A percentile compares a stretch with the other conserved stretches of the same genome.
These are phyloP conservation scores for Neelides sp. DNA, from an alignment of 1,140 invertebrate species.

Conservation along the genomic window DNA sequence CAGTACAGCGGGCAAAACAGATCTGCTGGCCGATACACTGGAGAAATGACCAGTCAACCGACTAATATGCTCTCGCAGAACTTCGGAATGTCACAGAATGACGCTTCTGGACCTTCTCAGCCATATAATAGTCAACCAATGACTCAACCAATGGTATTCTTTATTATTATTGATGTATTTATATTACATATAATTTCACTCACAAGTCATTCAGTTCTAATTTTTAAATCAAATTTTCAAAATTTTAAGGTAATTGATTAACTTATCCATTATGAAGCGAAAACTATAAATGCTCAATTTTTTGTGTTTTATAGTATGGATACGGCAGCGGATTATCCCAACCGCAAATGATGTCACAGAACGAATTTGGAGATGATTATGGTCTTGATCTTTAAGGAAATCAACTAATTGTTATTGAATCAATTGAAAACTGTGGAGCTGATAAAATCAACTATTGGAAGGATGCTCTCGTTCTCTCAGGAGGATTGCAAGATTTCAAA, in stretches of 20 bases:
- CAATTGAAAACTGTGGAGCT: too few relatives aligned
- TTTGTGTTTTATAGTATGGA: neutral
- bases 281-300: neutral
- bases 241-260: neutral
- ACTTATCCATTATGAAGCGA: neutral
- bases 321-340: conserved; percentile 15
- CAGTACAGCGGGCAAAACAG: neutral
- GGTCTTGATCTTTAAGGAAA: too few relatives aligned
- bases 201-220: too few relatives aligned
- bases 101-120: neutral
- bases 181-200: too few relatives aligned
- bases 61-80: neutral
- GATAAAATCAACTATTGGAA: too few relatives aligned
- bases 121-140: neutral
- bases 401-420: too few relatives aligned
- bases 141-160: neutral
- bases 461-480: too few relatives aligned
- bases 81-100: neutral
- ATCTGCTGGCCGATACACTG: neutral
- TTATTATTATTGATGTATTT: too few relatives aligned
- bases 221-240: neutral
- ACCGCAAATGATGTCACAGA: conserved; percentile 22
- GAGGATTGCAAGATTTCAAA: too few relatives aligned
- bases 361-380: conserved; percentile 20
- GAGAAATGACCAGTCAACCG: conserved; percentile 22